Evolutionary conservation across 2,797 vertebrate genomes (phyloP).

Genomic region (Argyrosomus regius): DNA sequence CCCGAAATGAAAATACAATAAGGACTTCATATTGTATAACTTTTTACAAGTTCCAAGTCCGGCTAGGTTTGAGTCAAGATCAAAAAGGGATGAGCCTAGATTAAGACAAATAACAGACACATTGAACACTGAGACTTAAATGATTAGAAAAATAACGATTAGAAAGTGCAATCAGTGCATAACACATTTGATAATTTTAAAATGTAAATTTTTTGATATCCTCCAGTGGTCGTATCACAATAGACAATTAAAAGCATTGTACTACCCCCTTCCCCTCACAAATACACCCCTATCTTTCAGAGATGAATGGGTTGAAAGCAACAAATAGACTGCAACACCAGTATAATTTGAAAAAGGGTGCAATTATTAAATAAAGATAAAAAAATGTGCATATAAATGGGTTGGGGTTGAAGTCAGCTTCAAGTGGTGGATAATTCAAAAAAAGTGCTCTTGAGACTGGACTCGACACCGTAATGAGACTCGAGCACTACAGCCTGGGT

Average conservation of each 20-base stretch:
- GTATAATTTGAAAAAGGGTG: not conserved
- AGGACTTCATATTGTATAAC: not conserved
- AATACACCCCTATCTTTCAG: not conserved
- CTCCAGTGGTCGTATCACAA: not conserved
- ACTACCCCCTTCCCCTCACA: too few relatives aligned
- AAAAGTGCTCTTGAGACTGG: not conserved
- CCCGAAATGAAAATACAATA: constrained; percentile 16
- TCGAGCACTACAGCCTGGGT: not conserved
- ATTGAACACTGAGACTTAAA: not conserved
- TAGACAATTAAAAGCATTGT: not conserved
- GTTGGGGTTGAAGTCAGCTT: not conserved
- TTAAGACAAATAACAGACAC: not conserved
- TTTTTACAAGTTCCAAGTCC: not conserved
- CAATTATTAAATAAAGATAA: not conserved
- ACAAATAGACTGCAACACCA: not conserved
- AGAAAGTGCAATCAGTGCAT: not conserved
- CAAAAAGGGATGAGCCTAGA: not conserved
- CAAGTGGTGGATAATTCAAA: not conserved
- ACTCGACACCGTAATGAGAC: not conserved
- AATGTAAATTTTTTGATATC: not conserved
- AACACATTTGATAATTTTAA: not conserved
- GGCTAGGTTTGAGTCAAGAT: constrained; percentile 11
- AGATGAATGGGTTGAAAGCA: not conserved
- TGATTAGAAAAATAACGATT: not conserved
- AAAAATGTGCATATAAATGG: not conserved